Evolutionary conservation across 2,888 invertebrate genomes (phyloP), one percentile per base, ranked within the genome.

Genomic region (Anorthoa munda): DNA sequence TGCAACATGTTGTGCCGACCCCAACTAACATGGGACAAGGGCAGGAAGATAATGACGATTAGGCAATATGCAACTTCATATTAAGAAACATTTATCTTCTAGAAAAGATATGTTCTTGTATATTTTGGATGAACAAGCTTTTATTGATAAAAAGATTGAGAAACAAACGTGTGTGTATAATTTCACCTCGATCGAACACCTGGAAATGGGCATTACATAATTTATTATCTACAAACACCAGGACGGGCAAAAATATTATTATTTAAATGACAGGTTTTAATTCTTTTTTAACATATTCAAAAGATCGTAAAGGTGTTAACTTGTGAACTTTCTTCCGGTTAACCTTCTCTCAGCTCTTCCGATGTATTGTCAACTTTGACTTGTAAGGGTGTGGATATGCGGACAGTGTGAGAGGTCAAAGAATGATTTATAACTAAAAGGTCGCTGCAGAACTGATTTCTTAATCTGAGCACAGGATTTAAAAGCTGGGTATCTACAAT

Each of bases 371-470:
- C 5, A 21, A 55, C 11, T 50, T 15, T 26, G 5, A 50, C 60
- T 13, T 39, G 26, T 51, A 48, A 5, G 51, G 66, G 39, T 9
- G 23, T 15, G n/a, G 12, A 45, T n/a, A 66, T 50, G 21, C 75
- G 53, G 60, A 77, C 15, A 13, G 21, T 17, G n/a, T 17, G 11
- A 31, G 68, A 68, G 75, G 75, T 77, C 48, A 75, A 60, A 23
- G 15, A 18, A 26, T 56, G 4, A 48, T 66, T 39, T 45, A 58
- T 45, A 4, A 45, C 0, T 13, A 15, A 45, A 60, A 31, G 53
- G 53, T 12, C 12, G n/a, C 11, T 15, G 21, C 21, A 15, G 45
- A 11, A 15, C 45, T 7, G 13, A 23, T 50, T 18, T 58, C 11
- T 45, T 56, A 56, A 23, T 58, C 1, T 58, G n/a, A 39, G 13